These are phyloP conservation scores for Paedocypris micromegethes DNA, from an alignment of 2,797 vertebrate genomes.

Conservation along the genomic window DNA sequence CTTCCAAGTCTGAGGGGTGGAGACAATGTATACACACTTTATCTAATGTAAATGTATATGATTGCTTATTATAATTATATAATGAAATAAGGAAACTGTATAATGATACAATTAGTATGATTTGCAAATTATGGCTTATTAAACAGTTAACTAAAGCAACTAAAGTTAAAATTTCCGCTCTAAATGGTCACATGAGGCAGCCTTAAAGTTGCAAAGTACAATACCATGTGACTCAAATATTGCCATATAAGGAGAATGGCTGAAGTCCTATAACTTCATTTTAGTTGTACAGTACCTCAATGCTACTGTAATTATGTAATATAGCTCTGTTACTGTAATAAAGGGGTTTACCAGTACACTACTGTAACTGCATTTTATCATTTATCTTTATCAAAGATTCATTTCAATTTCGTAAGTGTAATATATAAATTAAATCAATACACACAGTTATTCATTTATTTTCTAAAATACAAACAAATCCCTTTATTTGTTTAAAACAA, in stretches of 20 bases:
- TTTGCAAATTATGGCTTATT: too few species aligned
- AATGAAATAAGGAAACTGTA: background rate
- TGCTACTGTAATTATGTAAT: too few species aligned
- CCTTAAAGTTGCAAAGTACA: background rate
- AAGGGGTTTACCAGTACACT: too few species aligned
- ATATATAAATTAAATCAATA: too few species aligned
- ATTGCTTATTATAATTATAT: background rate
- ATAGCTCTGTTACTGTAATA: too few species aligned
- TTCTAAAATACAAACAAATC: too few species aligned
- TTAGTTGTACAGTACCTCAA: conserved; percentile 54
- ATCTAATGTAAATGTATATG: conserved; percentile 50
- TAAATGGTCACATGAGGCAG: conserved; percentile 31
- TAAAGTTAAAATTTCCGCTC: conserved; percentile 32
- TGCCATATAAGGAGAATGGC: conserved; percentile 73
- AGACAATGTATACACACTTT: conserved; percentile 46
- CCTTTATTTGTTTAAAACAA: too few species aligned
- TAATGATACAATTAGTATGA: too few species aligned
- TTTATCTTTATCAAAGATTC: too few species aligned
- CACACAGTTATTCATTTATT: too few species aligned
- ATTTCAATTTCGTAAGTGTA: too few species aligned
- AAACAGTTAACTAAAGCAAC: conserved; percentile 25
- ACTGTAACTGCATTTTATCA: too few species aligned
- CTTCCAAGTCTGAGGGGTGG: conserved; percentile 32
- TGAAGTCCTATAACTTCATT: conserved; percentile 46
- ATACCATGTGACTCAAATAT: conserved; percentile 68